Percentiles rank a stretch among this genome's conserved stretches.
Conservation (phyloP, 2,797 vertebrate genomes). For the Galago senegalensis region DNA sequence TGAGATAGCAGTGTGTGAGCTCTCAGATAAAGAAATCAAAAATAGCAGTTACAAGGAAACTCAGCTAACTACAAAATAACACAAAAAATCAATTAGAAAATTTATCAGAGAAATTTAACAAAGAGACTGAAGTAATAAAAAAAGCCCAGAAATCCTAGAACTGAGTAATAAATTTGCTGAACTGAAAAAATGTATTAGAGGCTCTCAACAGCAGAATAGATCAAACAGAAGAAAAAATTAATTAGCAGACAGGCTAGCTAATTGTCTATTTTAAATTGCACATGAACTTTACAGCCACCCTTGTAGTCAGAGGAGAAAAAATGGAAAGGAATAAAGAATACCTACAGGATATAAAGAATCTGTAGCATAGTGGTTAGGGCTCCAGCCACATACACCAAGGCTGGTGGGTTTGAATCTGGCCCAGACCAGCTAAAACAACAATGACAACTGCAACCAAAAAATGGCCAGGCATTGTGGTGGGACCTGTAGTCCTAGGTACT, state of each 20-base stretch:
- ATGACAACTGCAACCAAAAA: no score
- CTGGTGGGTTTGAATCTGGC: no score
- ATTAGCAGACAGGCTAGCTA: not conserved
- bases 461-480: no score
- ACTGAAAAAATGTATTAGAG: not conserved
- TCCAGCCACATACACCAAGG: no score
- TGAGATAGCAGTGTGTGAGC: not conserved
- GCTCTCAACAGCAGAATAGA: not conserved
- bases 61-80: not conserved
- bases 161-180: not conserved
- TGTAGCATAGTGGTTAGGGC: no score
- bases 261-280: no score
- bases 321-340: not conserved
- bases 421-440: no score
- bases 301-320: not conserved
- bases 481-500: no score
- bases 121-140: not conserved
- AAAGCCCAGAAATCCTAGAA: not conserved
- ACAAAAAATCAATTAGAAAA: not conserved
- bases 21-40: not conserved
- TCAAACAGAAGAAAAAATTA: not conserved
- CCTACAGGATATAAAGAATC: not conserved
- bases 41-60: not conserved
- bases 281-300: no score
- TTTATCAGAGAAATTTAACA: not conserved